Base-by-base conservation (phyloP, 1,140 invertebrate genomes). In the Drosophila carrolli region DNA sequence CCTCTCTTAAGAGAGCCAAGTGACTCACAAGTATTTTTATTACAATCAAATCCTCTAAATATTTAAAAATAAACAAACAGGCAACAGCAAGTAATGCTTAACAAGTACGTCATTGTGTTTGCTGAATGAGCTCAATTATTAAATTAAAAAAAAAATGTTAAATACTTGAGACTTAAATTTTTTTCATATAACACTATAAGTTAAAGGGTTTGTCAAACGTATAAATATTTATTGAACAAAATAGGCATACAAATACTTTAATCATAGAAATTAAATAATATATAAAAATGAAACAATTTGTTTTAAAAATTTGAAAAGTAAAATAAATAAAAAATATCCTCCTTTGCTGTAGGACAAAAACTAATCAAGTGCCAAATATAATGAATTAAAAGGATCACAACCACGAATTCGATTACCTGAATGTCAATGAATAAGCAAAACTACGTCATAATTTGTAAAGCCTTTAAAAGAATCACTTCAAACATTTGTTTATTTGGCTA, bases 21-120 rank as follows among this genome's bases (percentile, higher is more conserved):
- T 75, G 74, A 76, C 27, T 76, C 73, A 68, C 55, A 76, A 60
- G 9, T 66, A 38, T 68, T 68, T 43, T 38, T 19, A 16, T 68
- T 66, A 72, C 55, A 51, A 46, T 38, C 46, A 38, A 51, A 46
- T 43, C 46, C 32, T 47, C 56, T 40, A 50, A 70, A 72, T 59
- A 41, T 47, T 73, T 73, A 73, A 60, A 72, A 73, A 73, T 73
- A 73, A 72, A 72, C 13, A 58, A 51, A 71, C 57, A 35, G 29
- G 44, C 51, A 70, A 50, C 35, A 44, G 27, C 11, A 57, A 58
- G n/a, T 32, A 23, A 46, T 19, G 41, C 27, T 44, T 6, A 32
- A 44, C 29, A 46, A 51, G 19, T 32, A 65, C 60, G 19, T 41
- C 65, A 57, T 47, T 16, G 37, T 16, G 16, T 32, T 46, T 48